phyloP scores from a whole-genome alignment of 1,140 invertebrate species.

The Diorhabda carinulata region DNA sequence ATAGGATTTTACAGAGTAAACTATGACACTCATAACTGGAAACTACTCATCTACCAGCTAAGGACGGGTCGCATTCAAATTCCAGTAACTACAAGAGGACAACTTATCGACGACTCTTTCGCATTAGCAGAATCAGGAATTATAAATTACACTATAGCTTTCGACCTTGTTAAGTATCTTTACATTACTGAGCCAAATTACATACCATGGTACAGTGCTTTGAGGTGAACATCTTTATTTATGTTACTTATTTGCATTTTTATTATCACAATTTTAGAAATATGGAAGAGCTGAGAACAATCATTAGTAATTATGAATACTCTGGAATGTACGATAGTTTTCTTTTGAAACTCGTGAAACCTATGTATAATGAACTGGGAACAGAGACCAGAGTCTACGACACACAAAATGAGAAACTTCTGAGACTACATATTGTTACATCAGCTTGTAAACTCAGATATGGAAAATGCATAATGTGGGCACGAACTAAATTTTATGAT shows the following conservation, averaged over 20 bases:
- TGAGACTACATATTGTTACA: slow-evolving; percentile 35
- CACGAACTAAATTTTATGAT: slow-evolving; percentile 29
- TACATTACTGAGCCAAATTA: slow-evolving; percentile 42
- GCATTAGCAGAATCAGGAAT: slow-evolving; percentile 53
- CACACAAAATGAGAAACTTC: slow-evolving; percentile 37
- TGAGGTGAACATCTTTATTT: slow-evolving; percentile 27
- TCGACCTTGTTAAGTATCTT: slow-evolving; percentile 61
- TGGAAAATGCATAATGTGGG: slow-evolving; percentile 37
- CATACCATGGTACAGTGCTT: slow-evolving; percentile 39
- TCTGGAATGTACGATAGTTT: slow-evolving; percentile 39
- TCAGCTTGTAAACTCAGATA: slow-evolving; percentile 37
- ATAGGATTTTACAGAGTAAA: slow-evolving; percentile 63
- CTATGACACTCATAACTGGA: slow-evolving; percentile 61
- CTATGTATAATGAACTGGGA: slow-evolving; percentile 37
- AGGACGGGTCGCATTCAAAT: slow-evolving; percentile 50
- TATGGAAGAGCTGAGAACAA: slow-evolving; percentile 32
- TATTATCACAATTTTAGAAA: neutral
- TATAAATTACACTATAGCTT: slow-evolving; percentile 57
- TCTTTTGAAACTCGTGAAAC: slow-evolving; percentile 34
- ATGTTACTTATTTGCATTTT: neutral
- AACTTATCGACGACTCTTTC: slow-evolving; percentile 58
- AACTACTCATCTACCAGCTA: slow-evolving; percentile 52
- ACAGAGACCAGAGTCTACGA: slow-evolving; percentile 31
- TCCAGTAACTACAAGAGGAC: slow-evolving; percentile 64
- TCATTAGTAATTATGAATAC: slow-evolving; percentile 39